Percentiles rank a stretch among this genome's conserved stretches.
Conservation (phyloP, 1,140 invertebrate genomes). For the Papilio polyxenes region DNA sequence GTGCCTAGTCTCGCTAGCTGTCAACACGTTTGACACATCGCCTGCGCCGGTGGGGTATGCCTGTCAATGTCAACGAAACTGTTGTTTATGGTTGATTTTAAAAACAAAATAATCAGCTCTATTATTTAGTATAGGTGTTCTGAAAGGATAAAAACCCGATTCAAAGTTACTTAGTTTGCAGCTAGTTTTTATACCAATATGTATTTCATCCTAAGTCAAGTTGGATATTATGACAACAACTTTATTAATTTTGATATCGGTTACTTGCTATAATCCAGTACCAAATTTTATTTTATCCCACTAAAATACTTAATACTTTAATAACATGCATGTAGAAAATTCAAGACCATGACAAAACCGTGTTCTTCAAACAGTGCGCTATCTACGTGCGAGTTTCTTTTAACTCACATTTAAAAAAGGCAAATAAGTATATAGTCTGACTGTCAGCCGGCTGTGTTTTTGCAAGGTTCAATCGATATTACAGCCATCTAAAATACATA, state of each 20-base stretch:
- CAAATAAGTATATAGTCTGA: neutral
- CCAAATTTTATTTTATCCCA: neutral
- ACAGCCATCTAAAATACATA: neutral
- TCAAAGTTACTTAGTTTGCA: too few species aligned
- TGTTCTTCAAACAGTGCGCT: neutral
- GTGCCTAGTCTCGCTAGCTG: slow-evolving; percentile 21
- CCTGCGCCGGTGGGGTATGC: neutral
- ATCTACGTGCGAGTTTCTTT: neutral
- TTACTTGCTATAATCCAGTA: neutral
- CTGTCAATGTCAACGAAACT: neutral
- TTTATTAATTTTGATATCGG: neutral
- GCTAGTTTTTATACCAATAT: too few species aligned
- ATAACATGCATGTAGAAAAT: neutral
- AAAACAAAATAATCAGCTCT: neutral
- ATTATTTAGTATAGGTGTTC: too few species aligned
- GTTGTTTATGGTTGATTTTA: neutral
- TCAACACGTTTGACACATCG: slow-evolving; percentile 23
- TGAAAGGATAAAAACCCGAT: neutral
- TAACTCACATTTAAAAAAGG: neutral
- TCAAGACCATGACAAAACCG: neutral
- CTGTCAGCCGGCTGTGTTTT: neutral
- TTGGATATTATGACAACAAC: too few species aligned
- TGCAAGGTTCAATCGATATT: neutral
- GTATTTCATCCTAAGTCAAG: too few species aligned
- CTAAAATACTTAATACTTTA: neutral